These are phyloP conservation scores for Notodonta dromedarius DNA, from an alignment of 2,888 invertebrate species.

Conservation along the genomic window DNA sequence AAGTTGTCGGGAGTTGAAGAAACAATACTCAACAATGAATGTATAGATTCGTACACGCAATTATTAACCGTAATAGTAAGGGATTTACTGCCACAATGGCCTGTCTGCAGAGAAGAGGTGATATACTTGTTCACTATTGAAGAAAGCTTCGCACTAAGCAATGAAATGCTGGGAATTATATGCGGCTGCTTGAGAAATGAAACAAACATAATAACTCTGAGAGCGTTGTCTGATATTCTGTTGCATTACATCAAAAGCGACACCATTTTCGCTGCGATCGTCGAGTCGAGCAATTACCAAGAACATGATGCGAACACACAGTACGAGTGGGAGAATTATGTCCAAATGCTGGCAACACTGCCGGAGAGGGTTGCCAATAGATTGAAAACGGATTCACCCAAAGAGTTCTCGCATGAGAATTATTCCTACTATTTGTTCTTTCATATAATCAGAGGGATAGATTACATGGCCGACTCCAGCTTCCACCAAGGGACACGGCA, in stretches of 20 bases:
- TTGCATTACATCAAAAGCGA: constrained; percentile 83
- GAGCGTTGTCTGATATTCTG: constrained; percentile 69
- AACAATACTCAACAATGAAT: constrained; percentile 48
- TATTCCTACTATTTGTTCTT: constrained; percentile 85
- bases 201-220: constrained; percentile 49
- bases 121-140: constrained; percentile 80
- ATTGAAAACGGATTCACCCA: constrained; percentile 80
- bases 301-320: constrained; percentile 35
- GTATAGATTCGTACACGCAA: constrained; percentile 74
- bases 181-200: constrained; percentile 77
- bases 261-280: constrained; percentile 78
- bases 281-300: constrained; percentile 60
- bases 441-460: constrained; percentile 85
- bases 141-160: constrained; percentile 73
- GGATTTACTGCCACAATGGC: constrained; percentile 85
- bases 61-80: constrained; percentile 78
- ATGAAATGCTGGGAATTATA: constrained; percentile 76
- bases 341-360: constrained; percentile 86
- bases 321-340: constrained; percentile 77
- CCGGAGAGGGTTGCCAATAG: constrained; percentile 89
- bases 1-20: constrained; percentile 84
- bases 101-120: constrained; percentile 73
- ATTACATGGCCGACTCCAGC: constrained; percentile 82
- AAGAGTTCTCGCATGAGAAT: constrained; percentile 82
- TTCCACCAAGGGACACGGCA: constrained; percentile 54